Conservation (phyloP, 2,888 invertebrate species). For the Sepioteuthis lessoniana region DNA sequence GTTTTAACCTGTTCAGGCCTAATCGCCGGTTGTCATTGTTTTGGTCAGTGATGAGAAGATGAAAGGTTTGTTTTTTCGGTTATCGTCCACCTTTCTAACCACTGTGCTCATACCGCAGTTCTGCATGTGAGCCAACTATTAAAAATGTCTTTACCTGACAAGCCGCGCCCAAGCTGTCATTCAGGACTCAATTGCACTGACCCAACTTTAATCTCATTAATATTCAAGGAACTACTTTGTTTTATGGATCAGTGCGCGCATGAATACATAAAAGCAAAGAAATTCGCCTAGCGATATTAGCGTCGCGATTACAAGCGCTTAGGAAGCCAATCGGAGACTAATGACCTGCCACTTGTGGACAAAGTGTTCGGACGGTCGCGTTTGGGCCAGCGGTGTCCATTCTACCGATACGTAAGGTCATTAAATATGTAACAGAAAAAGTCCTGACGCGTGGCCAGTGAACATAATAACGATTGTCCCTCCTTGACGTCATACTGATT, state of each 20-base stretch:
- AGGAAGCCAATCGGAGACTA: slow-evolving; percentile 4
- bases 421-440: not conserved
- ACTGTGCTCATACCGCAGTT: too few species aligned
- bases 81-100: too few species aligned
- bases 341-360: slow-evolving; percentile 19
- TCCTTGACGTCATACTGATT: slow-evolving; percentile 10
- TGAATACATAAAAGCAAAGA: slow-evolving; percentile 33
- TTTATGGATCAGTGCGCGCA: not conserved
- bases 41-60: too few species aligned
- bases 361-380: not conserved
- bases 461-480: slow-evolving; percentile 4
- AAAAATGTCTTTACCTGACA: too few species aligned
- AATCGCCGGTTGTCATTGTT: too few species aligned
- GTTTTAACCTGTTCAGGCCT: too few species aligned
- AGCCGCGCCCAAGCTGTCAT: too few species aligned
- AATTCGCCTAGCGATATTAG: not conserved
- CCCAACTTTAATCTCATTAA: slow-evolving; percentile 33
- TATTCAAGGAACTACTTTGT: slow-evolving; percentile 16
- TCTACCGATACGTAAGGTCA: not conserved
- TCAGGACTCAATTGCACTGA: not conserved
- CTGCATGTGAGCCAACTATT: too few species aligned
- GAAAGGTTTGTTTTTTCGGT: too few species aligned
- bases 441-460: not conserved
- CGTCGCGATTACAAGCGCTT: slow-evolving; percentile 6
- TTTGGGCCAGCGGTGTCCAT: not conserved